These are phyloP conservation scores for Zaprionus obscuricornis DNA, from an alignment of 2,888 invertebrate genomes.

Conservation along the genomic window DNA sequence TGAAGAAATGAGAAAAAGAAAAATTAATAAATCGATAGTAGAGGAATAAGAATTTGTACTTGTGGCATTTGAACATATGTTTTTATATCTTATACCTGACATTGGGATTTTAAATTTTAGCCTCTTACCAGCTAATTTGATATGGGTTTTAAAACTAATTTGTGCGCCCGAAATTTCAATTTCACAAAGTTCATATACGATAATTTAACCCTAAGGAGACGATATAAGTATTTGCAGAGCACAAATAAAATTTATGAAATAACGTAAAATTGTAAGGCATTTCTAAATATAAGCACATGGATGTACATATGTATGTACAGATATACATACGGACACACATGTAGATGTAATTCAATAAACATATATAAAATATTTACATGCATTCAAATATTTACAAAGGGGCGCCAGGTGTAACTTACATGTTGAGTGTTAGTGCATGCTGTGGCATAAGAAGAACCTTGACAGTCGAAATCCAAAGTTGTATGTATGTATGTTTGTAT, in stretches of 20 bases:
- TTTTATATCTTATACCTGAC: too few species aligned
- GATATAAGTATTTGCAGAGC: too few species aligned
- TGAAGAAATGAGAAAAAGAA: too few species aligned
- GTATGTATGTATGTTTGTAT: constrained; percentile 18
- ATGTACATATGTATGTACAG: not conserved
- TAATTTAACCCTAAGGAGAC: too few species aligned
- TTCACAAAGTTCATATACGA: too few species aligned
- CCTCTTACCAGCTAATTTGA: too few species aligned
- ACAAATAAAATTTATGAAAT: not conserved
- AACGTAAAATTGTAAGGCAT: not conserved
- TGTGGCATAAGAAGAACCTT: constrained; percentile 35
- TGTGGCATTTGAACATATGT: too few species aligned
- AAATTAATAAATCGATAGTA: too few species aligned
- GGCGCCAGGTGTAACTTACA: constrained; percentile 44
- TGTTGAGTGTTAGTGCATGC: constrained; percentile 37
- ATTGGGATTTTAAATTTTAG: too few species aligned
- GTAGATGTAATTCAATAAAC: not conserved
- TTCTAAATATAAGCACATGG: not conserved
- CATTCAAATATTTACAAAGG: constrained; percentile 17
- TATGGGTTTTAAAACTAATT: too few species aligned
- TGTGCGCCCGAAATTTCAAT: too few species aligned
- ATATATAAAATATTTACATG: not conserved
- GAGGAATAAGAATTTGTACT: too few species aligned
- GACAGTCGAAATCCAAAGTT: constrained; percentile 37
- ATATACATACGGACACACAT: not conserved